phyloP scores from a whole-genome alignment of 2,113 vertebrate species.

The Heliornis fulica region DNA sequence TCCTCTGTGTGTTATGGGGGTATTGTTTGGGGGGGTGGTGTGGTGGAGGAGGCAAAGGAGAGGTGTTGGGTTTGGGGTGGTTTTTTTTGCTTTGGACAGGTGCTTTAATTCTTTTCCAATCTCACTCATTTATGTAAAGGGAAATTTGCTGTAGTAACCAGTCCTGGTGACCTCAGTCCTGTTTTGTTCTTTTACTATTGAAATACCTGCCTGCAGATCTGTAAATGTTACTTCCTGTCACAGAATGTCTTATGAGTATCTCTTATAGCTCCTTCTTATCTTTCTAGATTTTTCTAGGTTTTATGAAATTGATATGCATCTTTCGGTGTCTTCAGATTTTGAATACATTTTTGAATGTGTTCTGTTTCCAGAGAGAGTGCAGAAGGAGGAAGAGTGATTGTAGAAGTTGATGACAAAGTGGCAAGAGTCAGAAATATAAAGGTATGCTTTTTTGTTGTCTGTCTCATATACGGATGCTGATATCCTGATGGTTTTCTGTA shows the following conservation, averaged over 20 bases:
- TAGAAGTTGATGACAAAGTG: constrained; percentile 89
- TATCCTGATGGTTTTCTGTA: neutral
- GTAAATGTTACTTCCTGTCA: neutral
- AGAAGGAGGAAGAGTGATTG: constrained; percentile 85
- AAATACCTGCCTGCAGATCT: neutral
- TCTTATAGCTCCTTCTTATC: neutral
- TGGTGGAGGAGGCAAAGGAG: no score
- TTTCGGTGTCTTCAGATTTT: neutral
- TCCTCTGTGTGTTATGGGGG: no score
- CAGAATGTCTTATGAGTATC: neutral
- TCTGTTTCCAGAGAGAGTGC: constrained; percentile 81
- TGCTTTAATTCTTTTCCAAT: neutral
- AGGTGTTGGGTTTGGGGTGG: no score
- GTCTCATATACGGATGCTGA: neutral
- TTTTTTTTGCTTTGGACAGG: neutral
- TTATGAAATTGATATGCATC: neutral
- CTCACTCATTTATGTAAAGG: neutral
- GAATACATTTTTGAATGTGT: neutral
- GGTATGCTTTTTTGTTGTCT: constrained; percentile 73
- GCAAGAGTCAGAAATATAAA: constrained; percentile 88
- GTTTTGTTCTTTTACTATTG: neutral
- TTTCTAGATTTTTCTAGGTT: neutral
- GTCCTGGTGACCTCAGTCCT: neutral
- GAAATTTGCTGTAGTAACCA: neutral
- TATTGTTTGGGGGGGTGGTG: no score